A percentile compares a stretch with the other conserved stretches of the same genome.
These are phyloP conservation scores for Epinephelus fuscoguttatus DNA, from an alignment of 2,113 vertebrate species.

Conservation along the genomic window DNA sequence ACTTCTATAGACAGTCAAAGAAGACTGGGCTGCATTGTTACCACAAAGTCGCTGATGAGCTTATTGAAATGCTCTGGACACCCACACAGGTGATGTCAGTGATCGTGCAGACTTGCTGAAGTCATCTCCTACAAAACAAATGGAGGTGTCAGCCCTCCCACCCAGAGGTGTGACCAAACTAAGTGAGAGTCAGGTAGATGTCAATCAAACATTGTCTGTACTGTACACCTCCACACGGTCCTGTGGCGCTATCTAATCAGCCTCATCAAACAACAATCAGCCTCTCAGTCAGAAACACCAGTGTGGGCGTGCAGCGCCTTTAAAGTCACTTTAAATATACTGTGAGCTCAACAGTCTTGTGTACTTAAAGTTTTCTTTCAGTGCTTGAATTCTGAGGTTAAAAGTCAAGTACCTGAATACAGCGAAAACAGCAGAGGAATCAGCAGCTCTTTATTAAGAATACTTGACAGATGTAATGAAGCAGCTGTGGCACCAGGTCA, in stretches of 20 bases:
- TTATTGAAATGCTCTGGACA: neutral
- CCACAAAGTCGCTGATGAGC: neutral
- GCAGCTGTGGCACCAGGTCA: too few relatives aligned
- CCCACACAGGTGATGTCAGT: neutral
- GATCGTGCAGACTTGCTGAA: neutral
- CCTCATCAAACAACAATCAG: slow-evolving; percentile 2
- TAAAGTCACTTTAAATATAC: neutral
- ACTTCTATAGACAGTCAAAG: neutral
- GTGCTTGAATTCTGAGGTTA: too few relatives aligned
- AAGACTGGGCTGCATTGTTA: too few relatives aligned
- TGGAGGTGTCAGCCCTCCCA: neutral
- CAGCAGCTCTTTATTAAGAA: too few relatives aligned
- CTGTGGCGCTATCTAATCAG: neutral
- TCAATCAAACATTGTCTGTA: neutral
- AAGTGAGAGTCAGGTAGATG: neutral
- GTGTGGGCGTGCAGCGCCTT: neutral
- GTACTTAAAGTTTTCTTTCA: neutral
- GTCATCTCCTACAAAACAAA: neutral
- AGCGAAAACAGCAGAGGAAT: too few relatives aligned
- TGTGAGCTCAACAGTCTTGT: too few relatives aligned
- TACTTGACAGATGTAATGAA: too few relatives aligned
- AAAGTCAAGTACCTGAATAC: too few relatives aligned
- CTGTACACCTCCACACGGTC: neutral
- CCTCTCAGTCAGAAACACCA: too few relatives aligned
- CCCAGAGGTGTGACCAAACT: neutral